Evolutionary conservation across 1,140 invertebrate genomes (phyloP).

Genomic region (Lutraria rhynchaena): DNA sequence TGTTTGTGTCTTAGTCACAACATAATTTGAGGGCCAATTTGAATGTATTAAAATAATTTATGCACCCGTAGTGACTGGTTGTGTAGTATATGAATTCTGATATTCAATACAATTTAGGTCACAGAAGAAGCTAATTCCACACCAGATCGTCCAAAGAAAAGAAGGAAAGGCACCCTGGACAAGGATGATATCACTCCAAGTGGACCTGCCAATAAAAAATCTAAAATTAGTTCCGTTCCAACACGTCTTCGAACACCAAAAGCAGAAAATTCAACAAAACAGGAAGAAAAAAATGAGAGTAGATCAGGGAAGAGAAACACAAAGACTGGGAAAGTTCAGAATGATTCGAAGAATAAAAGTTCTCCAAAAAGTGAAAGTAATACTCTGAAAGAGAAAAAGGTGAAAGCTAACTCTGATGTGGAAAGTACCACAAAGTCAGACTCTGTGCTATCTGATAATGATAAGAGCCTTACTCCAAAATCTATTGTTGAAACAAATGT

Average conservation of each 20-base stretch:
- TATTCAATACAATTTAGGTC: constrained; percentile 46
- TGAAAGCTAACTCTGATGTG: constrained; percentile 41
- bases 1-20: too few species aligned
- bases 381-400: constrained; percentile 5
- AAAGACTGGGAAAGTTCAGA: constrained; percentile 1
- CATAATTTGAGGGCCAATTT: too few species aligned
- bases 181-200: constrained; percentile 66
- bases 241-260: constrained; percentile 47
- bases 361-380: constrained; percentile 21
- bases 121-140: constrained; percentile 51
- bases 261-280: constrained; percentile 35
- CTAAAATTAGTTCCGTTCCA: constrained; percentile 40
- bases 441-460: constrained; percentile 33
- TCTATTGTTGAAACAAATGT: constrained; percentile 5
- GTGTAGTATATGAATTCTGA: too few species aligned
- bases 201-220: constrained; percentile 60
- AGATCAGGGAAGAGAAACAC: background rate
- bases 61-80: too few species aligned
- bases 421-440: too few species aligned
- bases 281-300: constrained; percentile 26
- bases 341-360: constrained; percentile 26
- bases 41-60: too few species aligned
- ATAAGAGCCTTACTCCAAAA: constrained; percentile 22
- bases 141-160: constrained; percentile 61
- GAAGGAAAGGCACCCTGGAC: constrained; percentile 49